phyloP scores from a whole-genome alignment of 2,113 vertebrate species.

The Hemiscyllium ocellatum region DNA sequence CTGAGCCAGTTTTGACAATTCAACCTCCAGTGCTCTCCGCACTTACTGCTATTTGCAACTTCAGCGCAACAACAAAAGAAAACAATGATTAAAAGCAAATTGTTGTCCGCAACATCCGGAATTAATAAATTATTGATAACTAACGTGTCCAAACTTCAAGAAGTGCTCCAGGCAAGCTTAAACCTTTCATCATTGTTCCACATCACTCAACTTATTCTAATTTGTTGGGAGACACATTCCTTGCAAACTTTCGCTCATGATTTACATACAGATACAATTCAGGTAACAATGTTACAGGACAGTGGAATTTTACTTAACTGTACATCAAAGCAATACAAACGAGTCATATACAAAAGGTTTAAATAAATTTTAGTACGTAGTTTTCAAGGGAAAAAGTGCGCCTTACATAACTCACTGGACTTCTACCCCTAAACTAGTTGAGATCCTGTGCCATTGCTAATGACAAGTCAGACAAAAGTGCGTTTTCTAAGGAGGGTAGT shows the following conservation, averaged over 20 bases:
- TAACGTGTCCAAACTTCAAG: neutral
- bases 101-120: neutral
- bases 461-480: neutral
- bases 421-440: neutral
- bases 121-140: constrained; percentile 24
- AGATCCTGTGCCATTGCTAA: neutral
- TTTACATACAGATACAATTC: neutral
- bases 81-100: constrained; percentile 40
- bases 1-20: constrained; percentile 46
- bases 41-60: constrained; percentile 44
- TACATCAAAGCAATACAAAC: neutral
- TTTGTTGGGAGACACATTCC: neutral
- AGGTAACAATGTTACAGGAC: neutral
- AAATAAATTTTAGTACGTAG: neutral
- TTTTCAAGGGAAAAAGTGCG: neutral
- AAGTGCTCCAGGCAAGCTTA: neutral
- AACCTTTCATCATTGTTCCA: neutral
- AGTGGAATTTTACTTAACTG: neutral
- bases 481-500: neutral
- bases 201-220: neutral
- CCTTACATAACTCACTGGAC: neutral
- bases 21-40: constrained; percentile 46
- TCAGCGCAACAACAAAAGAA: constrained; percentile 47
- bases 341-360: neutral
- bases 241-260: neutral